Conservation (phyloP, 2,797 vertebrate genomes). For the Sternarchorhynchus goeldii region DNA sequence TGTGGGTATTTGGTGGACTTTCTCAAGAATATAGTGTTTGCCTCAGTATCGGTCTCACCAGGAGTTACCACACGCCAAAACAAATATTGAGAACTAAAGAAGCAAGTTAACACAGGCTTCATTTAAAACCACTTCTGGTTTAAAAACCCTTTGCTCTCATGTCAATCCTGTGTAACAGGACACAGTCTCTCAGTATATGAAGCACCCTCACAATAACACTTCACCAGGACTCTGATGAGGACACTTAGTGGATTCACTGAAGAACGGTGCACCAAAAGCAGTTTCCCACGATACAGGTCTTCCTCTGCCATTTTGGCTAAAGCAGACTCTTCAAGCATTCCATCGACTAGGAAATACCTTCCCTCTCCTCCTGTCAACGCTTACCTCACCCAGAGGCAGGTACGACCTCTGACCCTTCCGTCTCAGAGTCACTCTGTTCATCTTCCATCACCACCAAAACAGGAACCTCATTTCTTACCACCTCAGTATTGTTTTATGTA, state of each 20-base stretch:
- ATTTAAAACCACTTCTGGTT: conserved; percentile 39
- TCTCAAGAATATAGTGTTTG: conserved; percentile 30
- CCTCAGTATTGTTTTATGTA: conserved; percentile 57
- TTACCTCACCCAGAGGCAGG: conserved; percentile 78
- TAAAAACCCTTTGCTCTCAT: conserved; percentile 30
- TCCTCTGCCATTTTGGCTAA: conserved; percentile 74
- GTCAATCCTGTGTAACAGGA: conserved; percentile 48
- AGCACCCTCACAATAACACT: conserved; percentile 15
- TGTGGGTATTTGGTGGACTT: conserved; percentile 68
- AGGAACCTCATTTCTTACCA: conserved; percentile 57
- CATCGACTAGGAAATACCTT: conserved; percentile 68
- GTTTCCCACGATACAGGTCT: conserved; percentile 75
- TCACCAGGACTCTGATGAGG: conserved; percentile 46
- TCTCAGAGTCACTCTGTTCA: conserved; percentile 78
- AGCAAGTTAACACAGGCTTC: conserved; percentile 33
- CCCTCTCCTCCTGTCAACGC: conserved; percentile 60
- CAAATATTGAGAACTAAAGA: conserved; percentile 27
- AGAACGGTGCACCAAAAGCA: conserved; percentile 65
- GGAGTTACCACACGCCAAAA: conserved; percentile 12
- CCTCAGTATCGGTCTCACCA: conserved; percentile 2
- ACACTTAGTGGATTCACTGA: conserved; percentile 42
- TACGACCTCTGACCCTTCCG: conserved; percentile 76
- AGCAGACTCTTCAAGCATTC: conserved; percentile 71
- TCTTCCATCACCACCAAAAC: conserved; percentile 59
- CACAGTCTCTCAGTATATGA: conserved; percentile 44